Conservation (phyloP, 2,113 vertebrate genomes). For the Labeo rohita region DNA sequence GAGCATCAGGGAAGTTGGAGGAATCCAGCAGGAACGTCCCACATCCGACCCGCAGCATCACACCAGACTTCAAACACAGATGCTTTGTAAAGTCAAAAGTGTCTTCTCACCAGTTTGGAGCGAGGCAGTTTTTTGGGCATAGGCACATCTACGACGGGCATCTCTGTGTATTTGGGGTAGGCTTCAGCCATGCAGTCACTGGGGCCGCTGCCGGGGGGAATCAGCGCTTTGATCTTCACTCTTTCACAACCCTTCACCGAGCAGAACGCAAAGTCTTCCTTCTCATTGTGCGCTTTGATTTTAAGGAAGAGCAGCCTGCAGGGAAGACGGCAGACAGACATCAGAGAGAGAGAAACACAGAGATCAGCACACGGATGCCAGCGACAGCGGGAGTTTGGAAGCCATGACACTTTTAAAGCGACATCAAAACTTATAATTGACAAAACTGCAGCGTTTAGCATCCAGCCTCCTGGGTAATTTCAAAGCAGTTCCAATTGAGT, state of each 20-base stretch:
- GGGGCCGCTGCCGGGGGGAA: constrained; percentile 80
- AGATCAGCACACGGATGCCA: background rate
- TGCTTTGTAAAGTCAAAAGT: constrained; percentile 11
- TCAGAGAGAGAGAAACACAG: background rate
- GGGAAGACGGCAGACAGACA: background rate
- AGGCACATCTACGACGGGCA: constrained; percentile 85
- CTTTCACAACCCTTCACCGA: constrained; percentile 91
- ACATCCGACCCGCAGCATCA: background rate
- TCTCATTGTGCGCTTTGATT: constrained; percentile 85
- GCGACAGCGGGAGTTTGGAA: background rate
- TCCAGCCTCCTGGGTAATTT: constrained; percentile 14
- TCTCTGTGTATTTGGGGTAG: constrained; percentile 86
- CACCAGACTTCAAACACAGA: background rate
- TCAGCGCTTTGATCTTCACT: constrained; percentile 86
- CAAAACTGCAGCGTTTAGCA: background rate
- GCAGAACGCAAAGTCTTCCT: constrained; percentile 90
- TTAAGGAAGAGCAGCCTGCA: constrained; percentile 91
- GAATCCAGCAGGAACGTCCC: background rate
- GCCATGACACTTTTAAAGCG: background rate
- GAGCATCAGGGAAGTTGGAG: background rate
- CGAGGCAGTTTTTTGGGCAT: constrained; percentile 86
- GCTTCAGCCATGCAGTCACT: constrained; percentile 86
- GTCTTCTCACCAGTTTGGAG: constrained; percentile 77
- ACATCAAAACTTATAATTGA: constrained; percentile 9
- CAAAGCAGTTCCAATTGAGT: background rate